These are phyloP conservation scores for Podilymbus podiceps DNA, from an alignment of 2,113 vertebrate species.

Conservation along the genomic window DNA sequence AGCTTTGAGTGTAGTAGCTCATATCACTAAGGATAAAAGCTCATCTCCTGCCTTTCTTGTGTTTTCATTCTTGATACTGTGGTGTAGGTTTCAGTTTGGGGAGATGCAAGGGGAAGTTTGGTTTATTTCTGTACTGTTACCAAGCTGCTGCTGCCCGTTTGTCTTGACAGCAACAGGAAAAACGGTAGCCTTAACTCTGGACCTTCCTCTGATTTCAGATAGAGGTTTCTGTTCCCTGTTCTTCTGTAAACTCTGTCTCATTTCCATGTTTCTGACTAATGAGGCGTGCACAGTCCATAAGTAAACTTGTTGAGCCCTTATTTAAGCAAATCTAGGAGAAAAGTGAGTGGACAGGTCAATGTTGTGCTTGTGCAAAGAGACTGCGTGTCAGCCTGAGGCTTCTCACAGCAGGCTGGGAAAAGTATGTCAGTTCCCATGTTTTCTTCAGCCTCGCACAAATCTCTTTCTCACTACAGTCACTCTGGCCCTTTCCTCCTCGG, in stretches of 20 bases:
- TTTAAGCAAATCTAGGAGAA: neutral
- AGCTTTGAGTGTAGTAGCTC: neutral
- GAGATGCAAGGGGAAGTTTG: neutral
- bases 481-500: neutral
- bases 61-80: neutral
- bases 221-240: neutral
- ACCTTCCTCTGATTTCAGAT: neutral
- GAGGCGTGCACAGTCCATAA: neutral
- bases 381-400: neutral
- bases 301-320: neutral
- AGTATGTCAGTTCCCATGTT: neutral
- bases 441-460: neutral
- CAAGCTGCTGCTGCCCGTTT: neutral
- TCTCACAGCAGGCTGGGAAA: neutral
- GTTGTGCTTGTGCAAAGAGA: fast-evolving
- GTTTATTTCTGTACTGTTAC: neutral
- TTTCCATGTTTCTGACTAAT: neutral
- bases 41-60: neutral
- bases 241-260: neutral
- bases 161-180: neutral
- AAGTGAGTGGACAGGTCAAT: neutral
- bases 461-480: neutral
- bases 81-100: neutral
- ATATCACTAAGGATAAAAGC: neutral
- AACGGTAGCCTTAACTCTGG: neutral